Evolutionary conservation across 2,113 vertebrate genomes (phyloP).

Genomic region (Clarias magur): DNA sequence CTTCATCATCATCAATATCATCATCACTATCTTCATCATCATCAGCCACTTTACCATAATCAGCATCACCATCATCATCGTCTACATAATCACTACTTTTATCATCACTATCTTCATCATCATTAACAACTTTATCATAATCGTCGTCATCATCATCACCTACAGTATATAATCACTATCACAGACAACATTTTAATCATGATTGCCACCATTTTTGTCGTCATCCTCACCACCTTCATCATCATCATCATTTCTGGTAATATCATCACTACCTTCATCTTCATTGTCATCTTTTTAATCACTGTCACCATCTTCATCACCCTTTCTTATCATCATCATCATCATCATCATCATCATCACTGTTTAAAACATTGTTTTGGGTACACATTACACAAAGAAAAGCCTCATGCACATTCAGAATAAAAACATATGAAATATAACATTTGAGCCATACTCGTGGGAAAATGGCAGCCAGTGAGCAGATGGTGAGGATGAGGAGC

Average conservation of each 20-base stretch:
- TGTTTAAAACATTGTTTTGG: not conserved
- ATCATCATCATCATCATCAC: no score
- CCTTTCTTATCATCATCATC: no score
- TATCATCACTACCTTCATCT: not conserved
- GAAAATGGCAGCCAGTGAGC: slow-evolving; percentile 88
- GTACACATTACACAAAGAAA: not conserved
- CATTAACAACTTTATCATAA: not conserved
- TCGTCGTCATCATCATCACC: not conserved
- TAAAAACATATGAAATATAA: not conserved
- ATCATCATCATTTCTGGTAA: not conserved
- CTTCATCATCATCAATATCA: not conserved
- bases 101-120: not conserved
- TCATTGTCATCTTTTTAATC: not conserved
- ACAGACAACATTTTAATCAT: not conserved
- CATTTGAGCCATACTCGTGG: slow-evolving; percentile 78
- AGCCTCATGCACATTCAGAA: not conserved
- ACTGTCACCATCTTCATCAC: no score
- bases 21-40: not conserved
- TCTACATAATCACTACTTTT: not conserved
- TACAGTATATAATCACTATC: not conserved
- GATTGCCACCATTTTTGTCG: rapidly evolving
- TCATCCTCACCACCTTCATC: not conserved
- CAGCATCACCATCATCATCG: not conserved
- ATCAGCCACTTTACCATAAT: not conserved
- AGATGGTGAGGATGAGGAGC: slow-evolving; percentile 84